A percentile compares a stretch with the other conserved stretches of the same genome.
These are phyloP conservation scores for Gobius niger DNA, from an alignment of 2,113 vertebrate genomes.

Conservation along the genomic window DNA sequence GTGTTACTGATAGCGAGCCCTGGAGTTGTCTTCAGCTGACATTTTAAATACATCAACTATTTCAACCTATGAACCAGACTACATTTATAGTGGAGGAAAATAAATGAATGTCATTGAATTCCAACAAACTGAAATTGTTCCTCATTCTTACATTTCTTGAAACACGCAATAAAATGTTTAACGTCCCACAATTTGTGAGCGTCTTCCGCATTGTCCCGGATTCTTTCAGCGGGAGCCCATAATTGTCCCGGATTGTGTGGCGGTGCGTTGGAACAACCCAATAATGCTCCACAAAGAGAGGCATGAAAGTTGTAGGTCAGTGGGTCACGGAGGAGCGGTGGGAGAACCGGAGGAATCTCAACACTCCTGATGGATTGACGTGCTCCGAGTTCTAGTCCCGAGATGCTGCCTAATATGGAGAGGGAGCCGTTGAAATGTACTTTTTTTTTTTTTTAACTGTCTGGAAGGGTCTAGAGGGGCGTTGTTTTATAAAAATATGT, in stretches of 20 bases:
- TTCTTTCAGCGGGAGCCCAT: slow-evolving; percentile 28
- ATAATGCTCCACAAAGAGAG: slow-evolving; percentile 48
- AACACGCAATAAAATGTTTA: not conserved
- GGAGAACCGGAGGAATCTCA: slow-evolving; percentile 55
- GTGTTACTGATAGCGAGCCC: no score
- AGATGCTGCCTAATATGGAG: slow-evolving; percentile 50
- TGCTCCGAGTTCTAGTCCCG: slow-evolving; percentile 51
- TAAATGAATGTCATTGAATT: not conserved
- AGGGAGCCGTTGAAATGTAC: slow-evolving; percentile 24
- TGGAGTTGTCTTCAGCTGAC: no score
- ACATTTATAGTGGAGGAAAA: not conserved
- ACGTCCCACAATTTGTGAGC: not conserved
- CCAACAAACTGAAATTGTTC: not conserved
- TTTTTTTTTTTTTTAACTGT: slow-evolving; percentile 57
- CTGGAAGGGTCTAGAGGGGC: slow-evolving; percentile 36
- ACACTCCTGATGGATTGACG: slow-evolving; percentile 59
- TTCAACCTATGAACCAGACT: not conserved
- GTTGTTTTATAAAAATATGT: slow-evolving; percentile 35
- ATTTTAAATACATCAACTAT: no score
- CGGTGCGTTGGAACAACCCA: slow-evolving; percentile 40
- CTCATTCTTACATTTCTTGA: not conserved
- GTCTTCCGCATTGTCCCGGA: not conserved
- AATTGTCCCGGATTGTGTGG: slow-evolving; percentile 42
- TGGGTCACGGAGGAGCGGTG: slow-evolving; percentile 50
- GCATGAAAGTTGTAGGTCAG: slow-evolving; percentile 58